Base-by-base conservation (phyloP, 2,113 vertebrate species). In the Odocoileus hemionus region DNA sequence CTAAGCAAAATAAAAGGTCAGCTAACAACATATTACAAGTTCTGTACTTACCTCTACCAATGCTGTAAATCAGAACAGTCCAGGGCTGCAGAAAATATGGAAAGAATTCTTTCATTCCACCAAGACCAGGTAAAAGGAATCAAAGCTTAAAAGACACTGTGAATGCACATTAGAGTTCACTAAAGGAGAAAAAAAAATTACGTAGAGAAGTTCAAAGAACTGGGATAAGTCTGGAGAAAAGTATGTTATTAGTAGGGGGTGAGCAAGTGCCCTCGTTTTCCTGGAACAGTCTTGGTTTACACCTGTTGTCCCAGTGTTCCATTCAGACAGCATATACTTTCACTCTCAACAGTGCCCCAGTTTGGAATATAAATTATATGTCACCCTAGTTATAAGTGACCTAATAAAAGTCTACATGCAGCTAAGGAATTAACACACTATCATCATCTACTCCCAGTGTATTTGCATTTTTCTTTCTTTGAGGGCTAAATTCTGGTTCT, bases 41-140 rank as follows among this genome's bases (percentile, higher is more conserved):
- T 61, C 25, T 76, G 23, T 78, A 74, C 85, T 98, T 91, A 96
- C 76, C 36, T 93, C 91, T 64, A 96, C 52, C 39, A 96, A 74
- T 47, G 58, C 54, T 82, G 7, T 85, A 96, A 97, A 74, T 57
- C 21, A 64, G 21, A 97, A 90, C 3, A 70, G 33, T 86, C 33
- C 25, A 1, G 12, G 3, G n/a, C 6, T 12, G 6, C 19, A 74
- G 36, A 36, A 76, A 61, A 92, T 89, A 78, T 13, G 70, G 2
- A n/a, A 94, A 70, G 30, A 95, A 94, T 89, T 87, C 7, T 92
- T 95, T 97, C 80, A 89, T 95, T 89, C 76, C 67, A 96, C 58
- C 4, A 78, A 94, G 26, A 96, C 36, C 28, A 95, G 52, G 52
- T 88, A 84, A 96, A 57, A 78, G 67, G 70, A 91, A 95, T 14